A percentile compares a stretch with the other conserved stretches of the same genome.
These are phyloP conservation scores for Habrosyne pyritoides DNA, from an alignment of 2,888 invertebrate species.

Conservation along the genomic window DNA sequence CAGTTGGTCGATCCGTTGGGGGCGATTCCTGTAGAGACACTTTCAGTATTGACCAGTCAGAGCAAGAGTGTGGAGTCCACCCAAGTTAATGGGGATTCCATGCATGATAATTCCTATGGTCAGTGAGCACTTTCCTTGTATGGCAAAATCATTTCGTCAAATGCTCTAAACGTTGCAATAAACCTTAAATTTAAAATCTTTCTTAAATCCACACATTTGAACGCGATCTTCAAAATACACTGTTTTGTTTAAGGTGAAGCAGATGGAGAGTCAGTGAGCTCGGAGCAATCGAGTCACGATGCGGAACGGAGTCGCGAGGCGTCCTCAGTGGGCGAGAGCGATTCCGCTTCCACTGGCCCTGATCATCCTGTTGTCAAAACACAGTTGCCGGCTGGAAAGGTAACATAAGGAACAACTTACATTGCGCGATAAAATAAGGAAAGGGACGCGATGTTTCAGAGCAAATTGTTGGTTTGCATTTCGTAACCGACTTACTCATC, in stretches of 20 bases:
- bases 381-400: conserved; percentile 89
- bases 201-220: too few species aligned
- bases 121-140: conserved; percentile 30
- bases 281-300: conserved; percentile 72
- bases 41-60: conserved; percentile 58
- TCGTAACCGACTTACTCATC: too few species aligned
- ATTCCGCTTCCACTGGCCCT: conserved; percentile 81
- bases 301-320: conserved; percentile 71
- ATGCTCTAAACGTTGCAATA: not conserved
- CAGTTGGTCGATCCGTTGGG: conserved; percentile 73
- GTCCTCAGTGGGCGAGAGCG: conserved; percentile 77
- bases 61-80: conserved; percentile 47
- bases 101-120: conserved; percentile 66
- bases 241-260: conserved; percentile 49
- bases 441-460: too few species aligned
- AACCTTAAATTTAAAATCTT: too few species aligned
- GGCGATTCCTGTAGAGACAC: conserved; percentile 71
- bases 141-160: not conserved
- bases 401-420: too few species aligned
- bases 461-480: too few species aligned
- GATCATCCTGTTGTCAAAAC: conserved; percentile 86
- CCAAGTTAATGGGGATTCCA: conserved; percentile 62
- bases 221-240: too few species aligned
- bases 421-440: too few species aligned
- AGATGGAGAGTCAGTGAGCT: conserved; percentile 71